Evolutionary conservation across 2,113 vertebrate species (phyloP), one percentile per base, ranked within the genome.

Genomic region (Ochotona princeps): DNA sequence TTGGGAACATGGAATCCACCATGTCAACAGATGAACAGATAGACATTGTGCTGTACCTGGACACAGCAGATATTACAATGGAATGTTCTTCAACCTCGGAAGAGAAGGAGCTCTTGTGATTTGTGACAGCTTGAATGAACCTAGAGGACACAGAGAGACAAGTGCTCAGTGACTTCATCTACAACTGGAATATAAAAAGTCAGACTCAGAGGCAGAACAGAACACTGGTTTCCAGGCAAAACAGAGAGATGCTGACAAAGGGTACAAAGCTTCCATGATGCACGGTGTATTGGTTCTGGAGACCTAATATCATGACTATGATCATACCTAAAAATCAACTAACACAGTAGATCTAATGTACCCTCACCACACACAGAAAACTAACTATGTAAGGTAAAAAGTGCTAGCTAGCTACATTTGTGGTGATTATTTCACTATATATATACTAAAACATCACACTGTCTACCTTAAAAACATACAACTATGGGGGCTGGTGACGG

Each of bases 211-310:
- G 49, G 2, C 44, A 85, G 9, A 70, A 47, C 21, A 84, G 30
- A 66, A 30, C 1, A 0, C 0, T 32, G 17, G 11, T 18, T 69
- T 12, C 74, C 11, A 47, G 3, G 3, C 1, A 6, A 9, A 26
- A 12, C 7, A n/a, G 47, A 8, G 17, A 17, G 12, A 72, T 1
- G 57, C 0, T 20, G 13, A 32, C 21, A 65, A 51, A 32, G 7
- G n/a, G 4, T 35, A n/a, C 25, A 51, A 70, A 78, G 63, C 14
- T 44, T 11, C 65, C 26, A 44, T 54, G 69, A 6, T 9, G 3
- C 10, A 65, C 70, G 54, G 44, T 17, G 11, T 23, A 3, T 17
- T 4, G 32, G 17, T 61, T 86, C 73, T 72, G 18, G 5, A 28
- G 28, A 26, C 28, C 35, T 72, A 35, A 38, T 38, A 51, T 23